Conservation (phyloP, 2,888 invertebrate species). For the Oligia fasciuncula region DNA sequence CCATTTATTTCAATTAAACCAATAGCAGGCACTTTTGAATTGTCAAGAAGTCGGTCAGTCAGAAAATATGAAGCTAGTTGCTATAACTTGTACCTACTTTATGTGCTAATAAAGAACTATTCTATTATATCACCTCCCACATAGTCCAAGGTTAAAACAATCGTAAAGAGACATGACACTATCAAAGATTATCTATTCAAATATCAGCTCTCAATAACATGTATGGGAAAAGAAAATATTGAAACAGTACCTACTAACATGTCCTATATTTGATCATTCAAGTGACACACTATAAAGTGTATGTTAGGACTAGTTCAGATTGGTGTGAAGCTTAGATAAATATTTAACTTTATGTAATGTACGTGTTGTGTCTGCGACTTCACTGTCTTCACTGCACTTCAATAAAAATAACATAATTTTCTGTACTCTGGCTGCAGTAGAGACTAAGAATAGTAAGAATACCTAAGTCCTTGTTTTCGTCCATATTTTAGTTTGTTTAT, state of each 20-base stretch:
- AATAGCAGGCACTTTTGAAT: too few relatives aligned
- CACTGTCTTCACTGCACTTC: not conserved
- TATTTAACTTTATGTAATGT: constrained; percentile 13
- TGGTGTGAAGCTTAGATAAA: constrained; percentile 14
- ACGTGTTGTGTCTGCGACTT: not conserved
- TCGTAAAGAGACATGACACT: not conserved
- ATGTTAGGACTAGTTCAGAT: constrained; percentile 33
- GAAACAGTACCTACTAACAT: constrained; percentile 15
- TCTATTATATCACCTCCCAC: too few relatives aligned
- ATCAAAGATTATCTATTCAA: constrained; percentile 20
- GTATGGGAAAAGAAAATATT: constrained; percentile 44
- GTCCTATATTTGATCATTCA: constrained; percentile 45
- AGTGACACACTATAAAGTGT: constrained; percentile 33
- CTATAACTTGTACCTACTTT: too few relatives aligned
- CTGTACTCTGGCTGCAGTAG: not conserved
- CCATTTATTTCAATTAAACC: too few relatives aligned
- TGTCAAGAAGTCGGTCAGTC: too few relatives aligned
- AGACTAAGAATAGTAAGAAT: too few relatives aligned
- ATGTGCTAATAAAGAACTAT: too few relatives aligned
- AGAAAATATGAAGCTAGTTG: too few relatives aligned
- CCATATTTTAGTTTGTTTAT: too few relatives aligned
- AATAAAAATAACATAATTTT: not conserved
- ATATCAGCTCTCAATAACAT: constrained; percentile 29
- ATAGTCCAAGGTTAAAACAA: constrained; percentile 3
- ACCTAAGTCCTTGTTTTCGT: too few relatives aligned